Evolutionary conservation across 1,140 invertebrate genomes (phyloP), one percentile per base, ranked within the genome.

Genomic region (Augochlora pura): DNA sequence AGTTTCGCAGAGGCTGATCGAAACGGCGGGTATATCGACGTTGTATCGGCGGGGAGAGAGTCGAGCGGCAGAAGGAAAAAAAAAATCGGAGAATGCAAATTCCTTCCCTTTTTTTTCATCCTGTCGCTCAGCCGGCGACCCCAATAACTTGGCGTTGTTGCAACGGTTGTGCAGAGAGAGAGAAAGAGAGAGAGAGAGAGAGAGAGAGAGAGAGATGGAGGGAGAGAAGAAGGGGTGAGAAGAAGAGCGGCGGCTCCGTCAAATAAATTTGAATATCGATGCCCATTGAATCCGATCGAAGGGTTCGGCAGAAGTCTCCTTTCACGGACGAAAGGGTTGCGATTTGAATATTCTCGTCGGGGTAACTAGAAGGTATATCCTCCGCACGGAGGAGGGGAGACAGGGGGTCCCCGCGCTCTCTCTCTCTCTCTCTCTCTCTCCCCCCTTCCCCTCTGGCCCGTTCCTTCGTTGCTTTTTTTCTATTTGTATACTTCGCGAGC

Each of bases 231-330:
- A 76, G 74, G 80, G 73, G 70, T 69, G 81, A 63, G 77, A 73
- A 80, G 83, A 81, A 65, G 79, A 86, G 63, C 74, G 82, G 82
- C 86, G 90, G 88, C 89, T 90, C 86, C 88, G 86, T 92, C 90
- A 92, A 92, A 92, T 91, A 92, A 92, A 93, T 93, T 93, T 93
- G 92, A 93, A 93, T 93, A 93, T 93, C 92, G 92, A 93, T 93
- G 91, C 91, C 91, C 88, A 92, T 93, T 93, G 91, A 93, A 92
- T 92, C 87, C 88, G 86, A 93, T 93, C 91, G 92, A 93, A 93
- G 92, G 92, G 92, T 93, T 87, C 86, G 88, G 87, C 87, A 88
- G 81, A 87, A 91, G 87, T 88, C 90, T 91, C 89, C 87, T 92
- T 93, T 92, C 90, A 92, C 85, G 75, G 42, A 68, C 86, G 84